Evolutionary conservation across 2,888 invertebrate genomes (phyloP), one percentile per base, ranked within the genome.

Genomic region (Gastrophysa polygoni): DNA sequence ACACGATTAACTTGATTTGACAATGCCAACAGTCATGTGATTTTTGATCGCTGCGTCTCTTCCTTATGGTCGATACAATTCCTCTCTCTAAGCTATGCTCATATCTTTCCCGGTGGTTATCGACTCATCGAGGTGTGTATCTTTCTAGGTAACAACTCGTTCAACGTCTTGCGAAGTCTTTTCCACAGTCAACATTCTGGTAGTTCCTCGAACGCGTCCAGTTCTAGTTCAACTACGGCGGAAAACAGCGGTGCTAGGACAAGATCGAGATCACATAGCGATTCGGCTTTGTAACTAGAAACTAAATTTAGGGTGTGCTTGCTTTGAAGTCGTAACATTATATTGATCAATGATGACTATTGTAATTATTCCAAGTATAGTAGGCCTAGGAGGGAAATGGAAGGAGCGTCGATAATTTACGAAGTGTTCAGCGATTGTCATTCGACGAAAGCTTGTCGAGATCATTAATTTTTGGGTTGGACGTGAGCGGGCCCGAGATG

Each of bases 241-340:
- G 70, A 73, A 43, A 68, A 68, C 64, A 65, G 66, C 8, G 69
- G 71, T 47, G 56, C 70, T 17, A 65, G 67, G 46, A 68, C 69
- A 49, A 71, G 71, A 61, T 71, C 66, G 38, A 63, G 67, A 44
- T 66, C 68, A 38, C 67, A 71, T 55, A 70, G 69, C 52, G 73
- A 73, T 66, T 71, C 71, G 48, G 64, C 67, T 57, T 70, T 73
- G 69, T 73, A 71, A 71, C 48, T 52, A 24, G 32, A 46, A 52
- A 20, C 24, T 43, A 55, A 49, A 56, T 55, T 49, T 59, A 59
- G 32, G 48, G 43, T 51, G 52, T 57, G 63, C 63, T 59, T 63
- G 59, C 63, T 63, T 63, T 59, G 8, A 47, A 59, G 59, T 57
- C 55, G 50, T 54, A 32, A 32, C 10, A 32, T 32, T 32, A 32